These are phyloP conservation scores for Drosophila fungiperda DNA, from an alignment of 2,888 invertebrate genomes.

Conservation along the genomic window DNA sequence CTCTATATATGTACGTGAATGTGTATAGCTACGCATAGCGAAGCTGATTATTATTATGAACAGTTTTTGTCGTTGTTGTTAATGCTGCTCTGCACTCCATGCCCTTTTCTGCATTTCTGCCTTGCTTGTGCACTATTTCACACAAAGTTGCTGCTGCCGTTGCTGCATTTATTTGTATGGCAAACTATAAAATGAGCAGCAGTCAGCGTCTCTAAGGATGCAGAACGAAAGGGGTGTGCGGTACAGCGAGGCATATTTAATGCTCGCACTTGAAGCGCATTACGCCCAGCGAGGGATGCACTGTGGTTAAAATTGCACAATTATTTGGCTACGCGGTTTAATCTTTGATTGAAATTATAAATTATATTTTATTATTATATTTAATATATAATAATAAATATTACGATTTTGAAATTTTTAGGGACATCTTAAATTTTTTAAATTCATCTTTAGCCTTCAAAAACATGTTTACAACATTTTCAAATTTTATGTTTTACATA, in stretches of 20 bases:
- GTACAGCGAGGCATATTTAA: slow-evolving; percentile 59
- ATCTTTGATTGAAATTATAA: not conserved
- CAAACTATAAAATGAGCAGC: slow-evolving; percentile 58
- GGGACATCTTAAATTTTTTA: too few relatives aligned
- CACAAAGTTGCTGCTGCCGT: slow-evolving; percentile 32
- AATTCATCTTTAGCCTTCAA: not conserved
- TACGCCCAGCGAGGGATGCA: slow-evolving; percentile 38
- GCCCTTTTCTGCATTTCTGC: slow-evolving; percentile 24
- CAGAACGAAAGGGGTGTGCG: not conserved
- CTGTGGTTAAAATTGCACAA: slow-evolving; percentile 35
- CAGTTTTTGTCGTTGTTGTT: slow-evolving; percentile 47
- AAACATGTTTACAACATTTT: not conserved
- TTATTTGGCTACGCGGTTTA: not conserved
- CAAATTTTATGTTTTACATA: not conserved
- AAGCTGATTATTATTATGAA: slow-evolving; percentile 64
- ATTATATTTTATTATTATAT: not conserved
- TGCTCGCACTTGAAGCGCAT: slow-evolving; percentile 57
- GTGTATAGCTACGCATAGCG: slow-evolving; percentile 6
- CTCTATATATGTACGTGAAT: slow-evolving; percentile 3
- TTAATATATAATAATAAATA: not conserved
- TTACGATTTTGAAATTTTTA: too few relatives aligned
- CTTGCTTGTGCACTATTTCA: slow-evolving; percentile 9
- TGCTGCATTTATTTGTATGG: slow-evolving; percentile 40
- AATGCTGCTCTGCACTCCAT: slow-evolving; percentile 45
- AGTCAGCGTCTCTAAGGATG: slow-evolving; percentile 21